phyloP scores from a whole-genome alignment of 2,113 vertebrate genomes.

The Callionymus lyra region DNA sequence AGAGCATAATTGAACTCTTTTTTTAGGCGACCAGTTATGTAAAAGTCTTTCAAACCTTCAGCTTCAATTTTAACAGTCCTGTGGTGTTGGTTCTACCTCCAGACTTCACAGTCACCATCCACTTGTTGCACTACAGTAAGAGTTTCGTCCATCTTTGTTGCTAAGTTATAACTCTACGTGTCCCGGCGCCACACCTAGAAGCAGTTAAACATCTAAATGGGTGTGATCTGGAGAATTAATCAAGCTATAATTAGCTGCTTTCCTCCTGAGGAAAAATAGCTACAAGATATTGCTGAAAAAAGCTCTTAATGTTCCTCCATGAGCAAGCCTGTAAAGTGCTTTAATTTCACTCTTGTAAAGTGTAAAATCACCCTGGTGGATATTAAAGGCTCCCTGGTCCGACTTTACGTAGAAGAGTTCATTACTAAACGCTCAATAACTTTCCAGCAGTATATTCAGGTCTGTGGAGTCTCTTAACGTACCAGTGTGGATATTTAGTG shows the following conservation, averaged over 20 bases:
- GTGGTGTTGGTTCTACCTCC: too few species aligned
- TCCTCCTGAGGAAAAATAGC: constrained; percentile 22
- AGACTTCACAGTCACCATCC: too few species aligned
- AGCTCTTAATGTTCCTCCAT: constrained; percentile 34
- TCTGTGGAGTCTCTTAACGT: constrained; percentile 13
- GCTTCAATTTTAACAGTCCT: too few species aligned
- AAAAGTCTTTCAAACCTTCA: too few species aligned
- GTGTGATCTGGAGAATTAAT: constrained; percentile 44
- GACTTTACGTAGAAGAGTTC: constrained; percentile 29
- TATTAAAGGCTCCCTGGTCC: constrained; percentile 28
- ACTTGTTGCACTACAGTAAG: too few species aligned
- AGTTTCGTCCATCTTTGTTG: not conserved
- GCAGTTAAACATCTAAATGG: constrained; percentile 39
- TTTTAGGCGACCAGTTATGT: too few species aligned
- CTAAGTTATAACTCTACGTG: constrained; percentile 11
- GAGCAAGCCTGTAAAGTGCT: constrained; percentile 49
- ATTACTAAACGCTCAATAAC: constrained; percentile 30
- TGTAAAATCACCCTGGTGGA: constrained; percentile 30
- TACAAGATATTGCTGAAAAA: constrained; percentile 22
- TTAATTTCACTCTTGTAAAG: constrained; percentile 44
- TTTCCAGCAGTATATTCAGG: constrained; percentile 21
- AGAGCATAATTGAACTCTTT: too few species aligned
- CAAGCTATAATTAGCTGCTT: constrained; percentile 29
- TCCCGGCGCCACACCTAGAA: constrained; percentile 14
- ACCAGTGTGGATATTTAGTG: too few species aligned